Percentiles rank a stretch among this genome's conserved stretches.
Conservation (phyloP, 1,140 invertebrate species). For the Drosophila orosa region DNA sequence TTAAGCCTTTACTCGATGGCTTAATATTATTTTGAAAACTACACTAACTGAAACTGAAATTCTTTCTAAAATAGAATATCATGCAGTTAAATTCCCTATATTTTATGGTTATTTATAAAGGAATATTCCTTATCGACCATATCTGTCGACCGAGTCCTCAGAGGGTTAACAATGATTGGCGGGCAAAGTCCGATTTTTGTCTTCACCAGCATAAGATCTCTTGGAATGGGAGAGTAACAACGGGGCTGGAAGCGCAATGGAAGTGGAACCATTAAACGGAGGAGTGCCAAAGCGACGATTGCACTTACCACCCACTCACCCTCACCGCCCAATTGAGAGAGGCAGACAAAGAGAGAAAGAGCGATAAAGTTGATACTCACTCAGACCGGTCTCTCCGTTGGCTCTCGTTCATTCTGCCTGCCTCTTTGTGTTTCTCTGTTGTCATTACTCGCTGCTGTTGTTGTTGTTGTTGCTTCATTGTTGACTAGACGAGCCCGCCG, state of each 20-base stretch:
- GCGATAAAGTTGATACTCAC: slow-evolving; percentile 17
- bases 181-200: slow-evolving; percentile 32
- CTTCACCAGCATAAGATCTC: slow-evolving; percentile 27
- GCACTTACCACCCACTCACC: slow-evolving; percentile 28
- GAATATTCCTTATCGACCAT: background rate
- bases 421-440: slow-evolving; percentile 16
- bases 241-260: background rate
- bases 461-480: slow-evolving; percentile 20
- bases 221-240: background rate
- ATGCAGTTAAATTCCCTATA: background rate
- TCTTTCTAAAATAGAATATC: background rate
- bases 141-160: background rate
- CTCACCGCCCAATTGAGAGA: slow-evolving; percentile 25
- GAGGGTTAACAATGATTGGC: slow-evolving; percentile 26
- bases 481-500: slow-evolving; percentile 72
- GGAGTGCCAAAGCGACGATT: slow-evolving; percentile 27
- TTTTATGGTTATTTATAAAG: background rate
- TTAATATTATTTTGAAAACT: background rate
- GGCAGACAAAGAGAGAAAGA: slow-evolving; percentile 10
- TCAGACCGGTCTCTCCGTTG: slow-evolving; percentile 13
- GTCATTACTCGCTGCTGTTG: slow-evolving; percentile 1
- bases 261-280: slow-evolving; percentile 54
- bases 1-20: background rate
- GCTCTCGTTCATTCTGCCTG: slow-evolving; percentile 24
- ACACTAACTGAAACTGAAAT: background rate